phyloP scores from a whole-genome alignment of 2,797 vertebrate genomes.

The Caiman crocodilus region DNA sequence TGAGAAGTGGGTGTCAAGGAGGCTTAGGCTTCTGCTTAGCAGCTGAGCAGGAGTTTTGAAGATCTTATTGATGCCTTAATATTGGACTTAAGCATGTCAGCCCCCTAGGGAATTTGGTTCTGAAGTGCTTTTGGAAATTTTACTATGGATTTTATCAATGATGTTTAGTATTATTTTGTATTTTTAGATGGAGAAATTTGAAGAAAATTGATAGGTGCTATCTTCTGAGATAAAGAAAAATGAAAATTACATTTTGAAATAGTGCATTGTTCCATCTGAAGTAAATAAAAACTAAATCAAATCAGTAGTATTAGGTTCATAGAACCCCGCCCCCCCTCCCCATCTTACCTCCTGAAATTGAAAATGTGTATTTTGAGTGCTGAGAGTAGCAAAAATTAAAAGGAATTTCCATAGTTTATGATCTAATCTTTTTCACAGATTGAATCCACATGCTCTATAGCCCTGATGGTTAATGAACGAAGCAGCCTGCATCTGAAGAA shows the following conservation, averaged over 20 bases:
- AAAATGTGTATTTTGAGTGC: neutral
- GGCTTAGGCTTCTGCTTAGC: too few species aligned
- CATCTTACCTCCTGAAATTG: conserved; percentile 8
- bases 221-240: neutral
- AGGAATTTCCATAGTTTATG: neutral
- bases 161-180: neutral
- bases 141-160: neutral
- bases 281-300: neutral
- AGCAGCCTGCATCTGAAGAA: conserved; percentile 10
- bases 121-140: neutral
- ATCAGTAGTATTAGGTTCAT: neutral
- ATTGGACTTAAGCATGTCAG: too few species aligned
- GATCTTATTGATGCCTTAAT: too few species aligned
- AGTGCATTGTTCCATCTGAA: neutral
- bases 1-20: too few species aligned
- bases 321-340: neutral
- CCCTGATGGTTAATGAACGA: conserved; percentile 24
- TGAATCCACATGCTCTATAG: neutral
- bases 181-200: neutral
- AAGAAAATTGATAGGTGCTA: neutral
- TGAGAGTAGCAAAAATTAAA: conserved; percentile 31
- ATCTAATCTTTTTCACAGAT: conserved; percentile 4
- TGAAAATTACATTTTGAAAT: neutral
- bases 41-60: too few species aligned
- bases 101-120: too few species aligned